phyloP scores from a whole-genome alignment of 2,888 invertebrate genomes.

The Cosmia trapezina region DNA sequence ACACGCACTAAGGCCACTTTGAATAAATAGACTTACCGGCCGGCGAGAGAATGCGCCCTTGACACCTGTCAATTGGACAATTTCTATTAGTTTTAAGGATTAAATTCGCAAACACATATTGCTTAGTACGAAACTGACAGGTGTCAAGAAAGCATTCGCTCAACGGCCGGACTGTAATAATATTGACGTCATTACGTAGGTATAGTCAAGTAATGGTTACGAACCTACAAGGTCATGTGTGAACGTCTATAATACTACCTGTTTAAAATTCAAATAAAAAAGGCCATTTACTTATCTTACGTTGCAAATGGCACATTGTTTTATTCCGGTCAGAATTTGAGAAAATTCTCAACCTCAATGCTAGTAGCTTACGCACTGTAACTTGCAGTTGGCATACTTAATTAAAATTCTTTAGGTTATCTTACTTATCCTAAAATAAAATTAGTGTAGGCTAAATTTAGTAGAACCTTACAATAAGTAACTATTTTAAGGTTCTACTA shows the following conservation, averaged over 20 bases:
- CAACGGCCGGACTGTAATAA: not conserved
- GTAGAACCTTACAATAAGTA: too few species aligned
- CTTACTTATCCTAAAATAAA: not conserved
- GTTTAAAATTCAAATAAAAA: constrained; percentile 14
- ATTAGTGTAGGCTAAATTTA: not conserved
- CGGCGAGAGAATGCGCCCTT: too few species aligned
- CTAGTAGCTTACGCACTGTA: too few species aligned
- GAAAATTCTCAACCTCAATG: not conserved
- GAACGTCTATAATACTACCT: not conserved
- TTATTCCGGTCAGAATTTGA: constrained; percentile 7
- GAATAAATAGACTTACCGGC: too few species aligned
- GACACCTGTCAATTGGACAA: too few species aligned
- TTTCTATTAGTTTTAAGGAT: too few species aligned
- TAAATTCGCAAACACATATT: too few species aligned
- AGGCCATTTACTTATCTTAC: not conserved
- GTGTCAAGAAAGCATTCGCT: too few species aligned
- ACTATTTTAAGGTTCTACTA: too few species aligned
- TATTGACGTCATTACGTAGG: not conserved
- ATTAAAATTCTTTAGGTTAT: not conserved
- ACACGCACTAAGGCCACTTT: too few species aligned
- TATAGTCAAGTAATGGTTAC: constrained; percentile 2
- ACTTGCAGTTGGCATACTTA: constrained; percentile 1
- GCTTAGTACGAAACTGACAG: too few species aligned
- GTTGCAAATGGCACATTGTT: constrained; percentile 1
- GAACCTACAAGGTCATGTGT: constrained; percentile 15